These are phyloP conservation scores for Penaeus chinensis DNA, from an alignment of 1,140 invertebrate species.

Conservation along the genomic window DNA sequence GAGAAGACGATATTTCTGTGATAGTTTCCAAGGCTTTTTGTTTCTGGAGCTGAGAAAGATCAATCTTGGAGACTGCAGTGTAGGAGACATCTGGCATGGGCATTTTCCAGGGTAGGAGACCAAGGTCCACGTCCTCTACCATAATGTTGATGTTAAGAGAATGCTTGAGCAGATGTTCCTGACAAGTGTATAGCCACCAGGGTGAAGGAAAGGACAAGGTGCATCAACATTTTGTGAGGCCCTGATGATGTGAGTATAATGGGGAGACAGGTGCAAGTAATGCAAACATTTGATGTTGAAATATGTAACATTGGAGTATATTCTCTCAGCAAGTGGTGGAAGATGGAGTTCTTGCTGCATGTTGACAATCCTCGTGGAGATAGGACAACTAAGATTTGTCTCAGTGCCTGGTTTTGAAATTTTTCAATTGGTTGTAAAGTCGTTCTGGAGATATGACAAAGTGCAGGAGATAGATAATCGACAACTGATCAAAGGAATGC, in stretches of 20 bases:
- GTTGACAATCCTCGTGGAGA: neutral
- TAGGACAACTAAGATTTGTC: too few relatives aligned
- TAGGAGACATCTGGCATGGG: neutral
- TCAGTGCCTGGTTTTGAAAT: too few relatives aligned
- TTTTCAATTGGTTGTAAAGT: too few relatives aligned
- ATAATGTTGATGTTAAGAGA: too few relatives aligned
- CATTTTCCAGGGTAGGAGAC: too few relatives aligned
- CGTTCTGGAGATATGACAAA: too few relatives aligned
- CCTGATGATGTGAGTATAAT: slow-evolving; percentile 8
- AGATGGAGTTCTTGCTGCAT: slow-evolving; percentile 8
- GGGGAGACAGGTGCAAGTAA: neutral
- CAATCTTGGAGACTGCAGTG: neutral
- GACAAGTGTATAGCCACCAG: neutral
- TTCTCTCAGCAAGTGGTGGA: slow-evolving; percentile 24
- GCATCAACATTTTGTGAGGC: neutral
- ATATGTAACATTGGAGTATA: slow-evolving; percentile 25
- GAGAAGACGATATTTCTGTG: too few relatives aligned
- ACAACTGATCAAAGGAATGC: too few relatives aligned
- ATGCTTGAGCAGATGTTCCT: neutral
- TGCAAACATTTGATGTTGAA: slow-evolving; percentile 19
- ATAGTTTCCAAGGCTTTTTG: slow-evolving; percentile 8
- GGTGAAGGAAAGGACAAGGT: neutral
- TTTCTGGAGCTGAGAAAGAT: neutral
- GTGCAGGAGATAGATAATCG: too few relatives aligned
- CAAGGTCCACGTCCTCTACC: too few relatives aligned